Evolutionary conservation across 2,888 invertebrate species (phyloP).

Genomic region (Allacma fusca): DNA sequence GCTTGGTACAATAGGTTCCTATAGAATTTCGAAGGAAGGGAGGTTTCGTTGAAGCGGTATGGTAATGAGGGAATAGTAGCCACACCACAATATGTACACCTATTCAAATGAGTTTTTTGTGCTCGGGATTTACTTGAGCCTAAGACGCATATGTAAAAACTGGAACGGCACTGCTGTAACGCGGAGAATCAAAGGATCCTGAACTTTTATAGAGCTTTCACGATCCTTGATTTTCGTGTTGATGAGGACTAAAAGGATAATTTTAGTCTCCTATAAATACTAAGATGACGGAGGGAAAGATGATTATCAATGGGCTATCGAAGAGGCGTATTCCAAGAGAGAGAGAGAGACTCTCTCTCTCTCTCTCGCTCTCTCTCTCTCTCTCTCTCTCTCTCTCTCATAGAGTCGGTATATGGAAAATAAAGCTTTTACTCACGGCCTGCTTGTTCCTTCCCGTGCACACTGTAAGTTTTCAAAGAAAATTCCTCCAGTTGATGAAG

Average conservation of each 20-base stretch:
- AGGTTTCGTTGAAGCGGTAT: no score
- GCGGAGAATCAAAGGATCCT: not conserved
- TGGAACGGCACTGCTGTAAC: no score
- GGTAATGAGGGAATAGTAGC: no score
- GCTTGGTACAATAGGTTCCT: no score
- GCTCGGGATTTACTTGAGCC: no score
- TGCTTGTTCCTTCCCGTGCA: not conserved
- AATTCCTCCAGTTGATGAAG: constrained; percentile 2
- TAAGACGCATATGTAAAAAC: no score
- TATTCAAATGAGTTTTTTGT: no score
- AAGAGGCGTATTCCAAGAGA: constrained; percentile 48
- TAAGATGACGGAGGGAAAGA: constrained; percentile 27
- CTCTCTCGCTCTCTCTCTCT: no score
- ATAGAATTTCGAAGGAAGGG: no score
- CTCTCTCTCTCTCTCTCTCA: no score
- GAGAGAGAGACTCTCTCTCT: constrained; percentile 17
- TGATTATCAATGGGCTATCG: constrained; percentile 53
- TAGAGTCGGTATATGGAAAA: constrained; percentile 6
- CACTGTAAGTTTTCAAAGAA: not conserved
- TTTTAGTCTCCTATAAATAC: constrained; percentile 39
- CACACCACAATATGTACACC: no score
- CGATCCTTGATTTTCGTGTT: constrained; percentile 37
- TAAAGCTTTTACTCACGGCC: not conserved
- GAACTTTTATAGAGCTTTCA: constrained; percentile 32
- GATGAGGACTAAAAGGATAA: constrained; percentile 41